Percentiles rank a stretch among this genome's conserved stretches.
Conservation (phyloP, 2,888 invertebrate genomes). For the Ptilodon capucinus region DNA sequence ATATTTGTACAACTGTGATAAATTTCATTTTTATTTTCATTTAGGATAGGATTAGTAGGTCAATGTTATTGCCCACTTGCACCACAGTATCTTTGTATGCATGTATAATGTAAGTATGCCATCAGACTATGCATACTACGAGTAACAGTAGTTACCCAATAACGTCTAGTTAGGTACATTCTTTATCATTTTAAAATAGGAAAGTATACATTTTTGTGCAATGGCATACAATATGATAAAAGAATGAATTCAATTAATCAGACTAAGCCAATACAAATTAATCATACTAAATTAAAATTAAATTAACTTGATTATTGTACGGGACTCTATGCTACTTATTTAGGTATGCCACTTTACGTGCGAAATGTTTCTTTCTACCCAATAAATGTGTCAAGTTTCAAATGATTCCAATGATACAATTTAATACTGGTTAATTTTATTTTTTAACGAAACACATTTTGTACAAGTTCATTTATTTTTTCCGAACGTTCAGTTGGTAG, state of each 20-base stretch:
- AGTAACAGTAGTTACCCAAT: neutral
- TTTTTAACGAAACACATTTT: conserved; percentile 18
- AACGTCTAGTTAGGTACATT: neutral
- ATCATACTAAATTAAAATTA: neutral
- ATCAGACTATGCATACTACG: neutral
- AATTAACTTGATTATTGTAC: neutral
- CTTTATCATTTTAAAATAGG: neutral
- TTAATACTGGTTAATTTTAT: conserved; percentile 38
- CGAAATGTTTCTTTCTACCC: neutral
- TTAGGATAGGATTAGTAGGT: neutral
- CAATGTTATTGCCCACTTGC: neutral
- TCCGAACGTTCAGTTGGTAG: conserved; percentile 1
- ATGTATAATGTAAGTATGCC: neutral
- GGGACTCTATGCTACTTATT: neutral
- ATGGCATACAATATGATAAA: conserved; percentile 7
- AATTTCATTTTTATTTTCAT: neutral
- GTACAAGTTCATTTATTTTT: conserved; percentile 27
- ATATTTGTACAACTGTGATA: too few species aligned
- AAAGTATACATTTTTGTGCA: conserved; percentile 10
- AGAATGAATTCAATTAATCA: too few species aligned
- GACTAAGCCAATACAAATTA: too few species aligned
- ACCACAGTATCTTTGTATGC: neutral
- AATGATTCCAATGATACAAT: conserved; percentile 29
- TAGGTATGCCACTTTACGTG: neutral
- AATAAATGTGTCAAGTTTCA: conserved; percentile 1